A percentile compares a stretch with the other conserved stretches of the same genome.
Conservation (phyloP, 2,888 invertebrate genomes). For the Acleris sparsana region DNA sequence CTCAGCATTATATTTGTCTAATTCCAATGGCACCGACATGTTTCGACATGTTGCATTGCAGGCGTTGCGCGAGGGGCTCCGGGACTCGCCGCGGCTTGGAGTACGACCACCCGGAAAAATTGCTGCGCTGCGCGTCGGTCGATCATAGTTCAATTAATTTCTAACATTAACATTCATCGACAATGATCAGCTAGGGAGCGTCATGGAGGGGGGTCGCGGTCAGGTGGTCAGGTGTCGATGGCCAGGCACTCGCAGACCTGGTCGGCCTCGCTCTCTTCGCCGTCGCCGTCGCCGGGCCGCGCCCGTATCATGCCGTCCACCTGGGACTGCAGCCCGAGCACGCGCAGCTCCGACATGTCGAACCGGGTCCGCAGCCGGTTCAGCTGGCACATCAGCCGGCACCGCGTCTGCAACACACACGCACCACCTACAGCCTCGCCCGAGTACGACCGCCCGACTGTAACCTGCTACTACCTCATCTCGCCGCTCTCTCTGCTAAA, state of each 20-base stretch:
- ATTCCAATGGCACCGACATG: too few species aligned
- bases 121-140: too few species aligned
- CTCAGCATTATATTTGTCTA: too few species aligned
- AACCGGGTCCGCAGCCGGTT: slow-evolving; percentile 83
- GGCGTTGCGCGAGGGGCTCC: too few species aligned
- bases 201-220: slow-evolving; percentile 9
- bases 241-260: neutral
- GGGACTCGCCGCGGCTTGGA: too few species aligned
- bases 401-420: slow-evolving; percentile 75
- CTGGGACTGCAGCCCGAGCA: slow-evolving; percentile 85
- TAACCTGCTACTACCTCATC: neutral
- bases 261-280: neutral
- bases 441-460: neutral
- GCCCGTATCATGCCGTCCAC: slow-evolving; percentile 79
- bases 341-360: slow-evolving; percentile 76
- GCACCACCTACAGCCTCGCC: neutral
- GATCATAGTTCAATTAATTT: too few species aligned
- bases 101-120: too few species aligned
- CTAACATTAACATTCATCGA: too few species aligned
- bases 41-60: too few species aligned
- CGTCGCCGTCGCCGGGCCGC: slow-evolving; percentile 44
- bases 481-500: slow-evolving; percentile 25
- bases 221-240: neutral
- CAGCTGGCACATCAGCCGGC: slow-evolving; percentile 88
- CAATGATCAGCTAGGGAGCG: slow-evolving; percentile 27